Conservation (phyloP, 2,113 vertebrate species). For the Mastomys natalensis region DNA sequence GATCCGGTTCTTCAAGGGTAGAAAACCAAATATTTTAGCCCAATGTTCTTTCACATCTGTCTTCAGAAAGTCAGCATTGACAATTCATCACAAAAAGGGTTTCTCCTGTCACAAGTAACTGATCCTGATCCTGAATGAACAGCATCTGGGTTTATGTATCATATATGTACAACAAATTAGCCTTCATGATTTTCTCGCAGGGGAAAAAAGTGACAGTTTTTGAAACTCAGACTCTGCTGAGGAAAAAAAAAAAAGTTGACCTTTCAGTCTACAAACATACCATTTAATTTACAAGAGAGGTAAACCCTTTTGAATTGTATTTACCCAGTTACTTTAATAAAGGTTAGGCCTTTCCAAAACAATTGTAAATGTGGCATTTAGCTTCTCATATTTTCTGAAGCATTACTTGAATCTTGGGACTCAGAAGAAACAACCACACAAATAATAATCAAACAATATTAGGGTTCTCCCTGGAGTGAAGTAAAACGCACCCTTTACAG, state of each 20-base stretch:
- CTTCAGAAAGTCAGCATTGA: slow-evolving; percentile 78
- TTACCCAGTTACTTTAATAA: slow-evolving; percentile 88
- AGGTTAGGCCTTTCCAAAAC: slow-evolving; percentile 88
- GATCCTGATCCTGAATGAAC: slow-evolving; percentile 82
- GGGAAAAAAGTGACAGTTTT: slow-evolving; percentile 78
- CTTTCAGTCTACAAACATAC: slow-evolving; percentile 89
- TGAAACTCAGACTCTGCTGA: slow-evolving; percentile 80
- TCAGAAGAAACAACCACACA: slow-evolving; percentile 81
- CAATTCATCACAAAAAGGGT: slow-evolving; percentile 75
- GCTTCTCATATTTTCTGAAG: slow-evolving; percentile 85
- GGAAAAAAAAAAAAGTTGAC: slow-evolving; percentile 89
- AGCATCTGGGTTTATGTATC: slow-evolving; percentile 80
- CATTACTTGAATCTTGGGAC: slow-evolving; percentile 83
- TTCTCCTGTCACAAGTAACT: slow-evolving; percentile 76
- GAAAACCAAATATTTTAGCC: slow-evolving; percentile 56
- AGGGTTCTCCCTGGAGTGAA: background rate
- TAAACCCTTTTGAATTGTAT: slow-evolving; percentile 86
- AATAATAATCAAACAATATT: slow-evolving; percentile 77
- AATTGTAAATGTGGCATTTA: slow-evolving; percentile 91
- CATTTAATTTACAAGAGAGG: slow-evolving; percentile 89
- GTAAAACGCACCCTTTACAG: slow-evolving; percentile 53
- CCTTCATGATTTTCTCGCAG: slow-evolving; percentile 81
- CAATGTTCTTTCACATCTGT: slow-evolving; percentile 66
- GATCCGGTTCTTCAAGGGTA: slow-evolving; percentile 51
- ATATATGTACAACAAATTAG: slow-evolving; percentile 87